Evolutionary conservation across 2,113 vertebrate species (phyloP).

Genomic region (Tauraco erythrolophus): DNA sequence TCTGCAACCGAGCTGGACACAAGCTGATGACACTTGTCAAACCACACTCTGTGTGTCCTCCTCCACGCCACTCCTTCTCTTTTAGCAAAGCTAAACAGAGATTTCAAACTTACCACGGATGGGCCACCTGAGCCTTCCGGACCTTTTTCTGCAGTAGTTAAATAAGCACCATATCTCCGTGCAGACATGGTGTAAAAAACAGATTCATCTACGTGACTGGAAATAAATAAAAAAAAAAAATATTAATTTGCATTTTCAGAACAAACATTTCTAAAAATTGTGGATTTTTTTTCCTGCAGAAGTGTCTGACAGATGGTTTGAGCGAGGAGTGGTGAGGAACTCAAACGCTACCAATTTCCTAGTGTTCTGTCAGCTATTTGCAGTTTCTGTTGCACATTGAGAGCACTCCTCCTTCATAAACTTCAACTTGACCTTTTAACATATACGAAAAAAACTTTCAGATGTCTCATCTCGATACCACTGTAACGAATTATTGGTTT

Average conservation of each 20-base stretch:
- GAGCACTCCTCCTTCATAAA: constrained; percentile 46
- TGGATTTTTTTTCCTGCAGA: constrained; percentile 43
- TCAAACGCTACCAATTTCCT: constrained; percentile 63
- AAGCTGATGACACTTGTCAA: not conserved
- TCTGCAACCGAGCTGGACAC: not conserved
- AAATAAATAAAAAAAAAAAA: constrained; percentile 36
- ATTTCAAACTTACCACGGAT: not conserved
- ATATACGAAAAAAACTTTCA: not conserved
- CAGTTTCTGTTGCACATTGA: constrained; percentile 61
- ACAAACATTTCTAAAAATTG: constrained; percentile 71
- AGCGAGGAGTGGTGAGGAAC: constrained; percentile 59
- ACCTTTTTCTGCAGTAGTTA: not conserved
- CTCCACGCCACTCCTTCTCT: not conserved
- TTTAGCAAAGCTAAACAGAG: not conserved
- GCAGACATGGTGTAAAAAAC: not conserved
- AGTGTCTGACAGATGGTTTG: constrained; percentile 74
- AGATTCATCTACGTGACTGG: not conserved
- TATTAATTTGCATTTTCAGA: constrained; percentile 60
- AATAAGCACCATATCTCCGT: not conserved
- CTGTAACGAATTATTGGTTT: not conserved
- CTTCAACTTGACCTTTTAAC: constrained; percentile 47
- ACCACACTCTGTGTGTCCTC: not conserved
- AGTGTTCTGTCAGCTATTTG: constrained; percentile 72
- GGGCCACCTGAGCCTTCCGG: not conserved
- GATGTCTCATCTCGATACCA: not conserved